These are phyloP conservation scores for Drosophila oshimai DNA, from an alignment of 1,140 invertebrate species.

Conservation along the genomic window DNA sequence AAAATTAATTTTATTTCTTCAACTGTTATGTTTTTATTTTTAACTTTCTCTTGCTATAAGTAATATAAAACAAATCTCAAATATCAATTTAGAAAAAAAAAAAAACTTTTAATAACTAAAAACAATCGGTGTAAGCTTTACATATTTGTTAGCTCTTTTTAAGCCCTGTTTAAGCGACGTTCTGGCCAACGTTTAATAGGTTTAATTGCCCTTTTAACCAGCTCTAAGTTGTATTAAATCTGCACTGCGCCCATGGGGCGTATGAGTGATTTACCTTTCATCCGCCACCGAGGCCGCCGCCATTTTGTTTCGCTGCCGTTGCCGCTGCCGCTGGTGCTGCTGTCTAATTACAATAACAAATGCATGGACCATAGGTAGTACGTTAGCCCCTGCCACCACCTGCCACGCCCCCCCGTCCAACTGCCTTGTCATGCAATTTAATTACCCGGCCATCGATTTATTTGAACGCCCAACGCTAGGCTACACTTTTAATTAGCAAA, in stretches of 20 bases:
- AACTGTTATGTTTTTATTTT: too few relatives aligned
- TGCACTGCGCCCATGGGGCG: conserved; percentile 29
- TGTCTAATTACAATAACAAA: conserved; percentile 75
- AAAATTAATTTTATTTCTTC: too few relatives aligned
- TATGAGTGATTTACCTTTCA: conserved; percentile 64
- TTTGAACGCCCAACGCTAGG: conserved; percentile 65
- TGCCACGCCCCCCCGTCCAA: background rate
- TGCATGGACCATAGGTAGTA: conserved; percentile 31
- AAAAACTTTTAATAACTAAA: too few relatives aligned
- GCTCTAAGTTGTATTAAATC: conserved; percentile 35
- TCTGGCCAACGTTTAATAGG: conserved; percentile 2
- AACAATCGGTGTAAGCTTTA: too few relatives aligned
- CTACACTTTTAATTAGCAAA: conserved; percentile 80
- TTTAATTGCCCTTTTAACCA: background rate
- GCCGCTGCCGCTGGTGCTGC: background rate
- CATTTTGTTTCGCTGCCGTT: conserved; percentile 58
- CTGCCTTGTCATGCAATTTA: conserved; percentile 70
- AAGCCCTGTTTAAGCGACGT: background rate
- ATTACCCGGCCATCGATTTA: conserved; percentile 78
- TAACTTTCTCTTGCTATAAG: too few relatives aligned
- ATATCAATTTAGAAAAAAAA: too few relatives aligned
- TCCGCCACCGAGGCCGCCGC: conserved; percentile 35
- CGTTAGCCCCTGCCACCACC: background rate
- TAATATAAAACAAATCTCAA: too few relatives aligned
- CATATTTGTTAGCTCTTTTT: background rate